phyloP scores from a whole-genome alignment of 2,888 invertebrate genomes.

The Cheilosia grossa region DNA sequence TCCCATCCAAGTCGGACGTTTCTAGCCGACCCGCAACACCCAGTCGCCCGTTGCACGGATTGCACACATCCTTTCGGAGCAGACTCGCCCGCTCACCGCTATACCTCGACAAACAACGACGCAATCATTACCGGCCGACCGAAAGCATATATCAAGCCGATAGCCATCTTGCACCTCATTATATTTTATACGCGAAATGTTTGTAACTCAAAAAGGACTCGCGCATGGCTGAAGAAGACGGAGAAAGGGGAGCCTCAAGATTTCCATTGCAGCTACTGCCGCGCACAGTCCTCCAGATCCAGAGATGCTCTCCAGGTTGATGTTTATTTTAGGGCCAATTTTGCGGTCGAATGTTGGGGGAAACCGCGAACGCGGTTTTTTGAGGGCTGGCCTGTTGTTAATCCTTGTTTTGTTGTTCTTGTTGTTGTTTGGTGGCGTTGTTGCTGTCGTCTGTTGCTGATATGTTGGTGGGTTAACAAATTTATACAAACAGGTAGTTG shows the following conservation, averaged over 20 bases:
- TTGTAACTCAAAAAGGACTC: conserved; percentile 74
- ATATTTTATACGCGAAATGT: conserved; percentile 76
- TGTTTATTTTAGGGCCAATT: conserved; percentile 49
- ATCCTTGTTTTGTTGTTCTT: conserved; percentile 42
- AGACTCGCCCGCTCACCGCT: conserved; percentile 24
- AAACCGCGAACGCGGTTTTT: conserved; percentile 32
- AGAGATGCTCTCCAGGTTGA: conserved; percentile 32
- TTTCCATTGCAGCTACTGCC: conserved; percentile 46
- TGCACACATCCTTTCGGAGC: conserved; percentile 26
- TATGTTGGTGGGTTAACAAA: conserved; percentile 63
- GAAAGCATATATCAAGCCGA: conserved; percentile 76
- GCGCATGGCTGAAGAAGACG: conserved; percentile 4
- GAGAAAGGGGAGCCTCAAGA: conserved; percentile 5
- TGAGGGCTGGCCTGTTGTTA: conserved; percentile 57
- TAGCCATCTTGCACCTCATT: conserved; percentile 77
- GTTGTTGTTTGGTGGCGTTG: conserved; percentile 36
- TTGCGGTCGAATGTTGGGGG: conserved; percentile 9
- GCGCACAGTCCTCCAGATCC: conserved; percentile 7
- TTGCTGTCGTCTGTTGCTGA: conserved; percentile 44
- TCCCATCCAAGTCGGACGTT: conserved; percentile 25
- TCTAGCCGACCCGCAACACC: conserved; percentile 50
- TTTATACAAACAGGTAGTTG: conserved; percentile 67
- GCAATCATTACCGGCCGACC: conserved; percentile 73
- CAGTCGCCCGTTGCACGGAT: conserved; percentile 17
- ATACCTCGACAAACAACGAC: conserved; percentile 57